Percentiles rank a stretch among this genome's conserved stretches.
phyloP scores from a whole-genome alignment of 2,113 vertebrate species.

The Rhea americana region DNA sequence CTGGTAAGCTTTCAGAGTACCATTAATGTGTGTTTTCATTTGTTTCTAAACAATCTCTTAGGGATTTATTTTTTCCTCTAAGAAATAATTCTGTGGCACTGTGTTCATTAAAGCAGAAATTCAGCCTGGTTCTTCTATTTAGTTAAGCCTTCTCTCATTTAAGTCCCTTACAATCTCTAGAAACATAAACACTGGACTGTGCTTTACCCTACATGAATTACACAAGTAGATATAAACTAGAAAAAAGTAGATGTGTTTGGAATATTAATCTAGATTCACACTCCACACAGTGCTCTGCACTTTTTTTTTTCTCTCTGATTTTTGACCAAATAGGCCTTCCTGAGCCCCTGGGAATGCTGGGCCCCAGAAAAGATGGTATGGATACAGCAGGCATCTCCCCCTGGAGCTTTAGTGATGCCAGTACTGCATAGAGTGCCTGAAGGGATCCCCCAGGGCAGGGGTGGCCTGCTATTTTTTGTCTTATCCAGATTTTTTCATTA shows the following conservation, averaged over 20 bases:
- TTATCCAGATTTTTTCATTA: neutral
- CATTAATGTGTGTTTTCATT: neutral
- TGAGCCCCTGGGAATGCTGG: too few relatives aligned
- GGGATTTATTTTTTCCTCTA: neutral
- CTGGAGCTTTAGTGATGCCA: too few relatives aligned
- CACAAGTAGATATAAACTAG: neutral
- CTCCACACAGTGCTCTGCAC: neutral
- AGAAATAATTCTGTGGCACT: neutral
- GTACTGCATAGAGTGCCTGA: accelerated
- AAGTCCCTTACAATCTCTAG: neutral
- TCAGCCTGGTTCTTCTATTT: neutral
- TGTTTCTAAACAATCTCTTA: neutral
- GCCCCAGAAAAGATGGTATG: too few relatives aligned
- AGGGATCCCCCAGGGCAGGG: neutral
- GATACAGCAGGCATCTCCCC: too few relatives aligned
- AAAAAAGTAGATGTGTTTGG: neutral
- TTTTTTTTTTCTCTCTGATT: neutral
- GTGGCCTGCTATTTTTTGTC: too few relatives aligned
- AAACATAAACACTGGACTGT: neutral
- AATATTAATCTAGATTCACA: neutral
- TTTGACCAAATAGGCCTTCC: neutral
- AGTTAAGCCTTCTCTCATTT: neutral
- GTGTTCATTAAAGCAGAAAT: neutral
- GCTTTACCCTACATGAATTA: neutral
- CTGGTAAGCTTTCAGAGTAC: neutral